Evolutionary conservation across 2,113 vertebrate genomes (phyloP).

Genomic region (Oplegnathus fasciatus): DNA sequence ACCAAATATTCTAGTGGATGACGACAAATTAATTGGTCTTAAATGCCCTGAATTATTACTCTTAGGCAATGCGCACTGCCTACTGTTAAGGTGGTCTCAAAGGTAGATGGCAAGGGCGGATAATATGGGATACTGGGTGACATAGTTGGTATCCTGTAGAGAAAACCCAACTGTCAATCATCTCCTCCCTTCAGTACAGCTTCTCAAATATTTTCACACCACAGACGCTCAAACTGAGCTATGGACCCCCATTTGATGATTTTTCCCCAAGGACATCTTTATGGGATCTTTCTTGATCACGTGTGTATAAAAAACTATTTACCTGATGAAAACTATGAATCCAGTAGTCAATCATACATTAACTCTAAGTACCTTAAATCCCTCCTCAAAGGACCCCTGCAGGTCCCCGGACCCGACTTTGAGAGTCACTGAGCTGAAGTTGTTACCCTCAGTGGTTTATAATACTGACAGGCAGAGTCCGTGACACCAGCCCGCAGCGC

Average conservation of each 20-base stretch:
- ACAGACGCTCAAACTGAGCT: not conserved
- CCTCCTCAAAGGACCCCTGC: not conserved
- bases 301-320: not conserved
- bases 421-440: conserved; percentile 12
- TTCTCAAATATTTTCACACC: conserved; percentile 24
- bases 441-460: not conserved
- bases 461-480: conserved; percentile 10
- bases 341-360: not conserved
- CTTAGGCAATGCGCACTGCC: not conserved
- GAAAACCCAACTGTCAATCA: conserved; percentile 25
- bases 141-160: not conserved
- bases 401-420: not conserved
- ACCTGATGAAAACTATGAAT: not conserved
- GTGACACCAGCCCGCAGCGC: conserved; percentile 1
- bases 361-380: not conserved
- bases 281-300: not conserved
- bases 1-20: not conserved
- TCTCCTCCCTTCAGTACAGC: not conserved
- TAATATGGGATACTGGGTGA: not conserved
- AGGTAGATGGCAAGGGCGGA: not conserved
- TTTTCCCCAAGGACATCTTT: not conserved
- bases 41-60: not conserved
- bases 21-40: not conserved
- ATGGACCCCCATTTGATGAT: not conserved
- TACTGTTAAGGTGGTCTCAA: not conserved